These are phyloP conservation scores for Vimba vimba DNA, from an alignment of 2,113 vertebrate species.

Conservation along the genomic window DNA sequence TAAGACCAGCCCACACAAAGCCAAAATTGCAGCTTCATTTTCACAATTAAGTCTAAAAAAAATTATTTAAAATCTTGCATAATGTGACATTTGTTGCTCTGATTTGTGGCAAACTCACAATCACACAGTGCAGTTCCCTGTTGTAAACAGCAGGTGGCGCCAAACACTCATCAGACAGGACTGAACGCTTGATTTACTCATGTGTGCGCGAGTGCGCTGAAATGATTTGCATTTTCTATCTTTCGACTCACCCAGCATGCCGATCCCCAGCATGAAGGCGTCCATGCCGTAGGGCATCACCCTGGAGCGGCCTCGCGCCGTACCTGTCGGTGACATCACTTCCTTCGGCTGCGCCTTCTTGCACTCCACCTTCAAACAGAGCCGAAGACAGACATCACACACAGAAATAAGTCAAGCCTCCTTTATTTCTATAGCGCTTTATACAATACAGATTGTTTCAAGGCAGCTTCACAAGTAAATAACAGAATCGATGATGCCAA, in stretches of 20 bases:
- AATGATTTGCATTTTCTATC: background rate
- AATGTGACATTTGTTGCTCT: background rate
- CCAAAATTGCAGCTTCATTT: too few relatives aligned
- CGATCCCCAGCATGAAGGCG: slow-evolving; percentile 98
- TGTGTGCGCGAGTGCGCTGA: background rate
- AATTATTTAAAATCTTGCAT: background rate
- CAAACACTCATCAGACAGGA: slow-evolving; percentile 18
- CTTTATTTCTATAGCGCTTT: too few relatives aligned
- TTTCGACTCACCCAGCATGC: slow-evolving; percentile 90
- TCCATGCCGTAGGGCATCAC: slow-evolving; percentile 99
- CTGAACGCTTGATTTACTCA: background rate
- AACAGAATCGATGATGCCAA: too few relatives aligned
- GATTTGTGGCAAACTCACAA: background rate
- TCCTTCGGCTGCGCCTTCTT: slow-evolving; percentile 99
- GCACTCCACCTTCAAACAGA: slow-evolving; percentile 88
- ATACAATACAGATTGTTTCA: too few relatives aligned
- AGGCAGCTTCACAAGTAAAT: too few relatives aligned
- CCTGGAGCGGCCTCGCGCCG: slow-evolving; percentile 92
- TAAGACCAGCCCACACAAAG: background rate
- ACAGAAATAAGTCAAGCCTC: background rate
- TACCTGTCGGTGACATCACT: slow-evolving; percentile 97
- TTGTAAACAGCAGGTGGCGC: slow-evolving; percentile 65
- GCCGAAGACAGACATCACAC: background rate
- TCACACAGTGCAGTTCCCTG: background rate
- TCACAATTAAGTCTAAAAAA: background rate